Conservation (phyloP, 2,113 vertebrate species). For the Sphyrna mokarran region DNA sequence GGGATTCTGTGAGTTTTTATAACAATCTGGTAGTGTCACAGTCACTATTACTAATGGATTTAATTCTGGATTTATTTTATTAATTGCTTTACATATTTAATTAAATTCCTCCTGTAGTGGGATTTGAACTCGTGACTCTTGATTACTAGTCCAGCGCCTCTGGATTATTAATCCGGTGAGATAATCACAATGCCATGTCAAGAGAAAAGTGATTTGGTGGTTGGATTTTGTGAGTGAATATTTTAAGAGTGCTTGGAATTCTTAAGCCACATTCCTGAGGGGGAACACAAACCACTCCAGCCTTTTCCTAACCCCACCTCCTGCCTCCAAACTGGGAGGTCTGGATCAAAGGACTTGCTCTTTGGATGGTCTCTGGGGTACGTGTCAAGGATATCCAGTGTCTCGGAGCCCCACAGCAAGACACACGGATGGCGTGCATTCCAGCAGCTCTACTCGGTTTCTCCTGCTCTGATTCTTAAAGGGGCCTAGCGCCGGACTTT, state of each 20-base stretch:
- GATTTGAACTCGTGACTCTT: background rate
- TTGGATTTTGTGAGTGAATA: background rate
- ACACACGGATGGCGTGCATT: background rate
- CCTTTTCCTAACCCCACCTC: background rate
- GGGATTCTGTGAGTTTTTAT: background rate
- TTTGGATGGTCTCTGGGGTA: background rate
- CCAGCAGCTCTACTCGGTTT: background rate
- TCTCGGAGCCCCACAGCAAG: background rate
- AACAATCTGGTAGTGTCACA: background rate
- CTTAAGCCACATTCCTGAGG: background rate
- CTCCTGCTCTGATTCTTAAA: background rate
- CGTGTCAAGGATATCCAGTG: background rate
- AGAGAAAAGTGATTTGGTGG: background rate
- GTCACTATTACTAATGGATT: background rate
- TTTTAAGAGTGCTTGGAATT: slow-evolving; percentile 15
- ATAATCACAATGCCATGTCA: background rate
- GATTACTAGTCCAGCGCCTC: too few species aligned
- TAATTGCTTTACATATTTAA: background rate
- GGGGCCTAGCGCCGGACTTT: background rate
- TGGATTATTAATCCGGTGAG: background rate
- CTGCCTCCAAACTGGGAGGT: background rate
- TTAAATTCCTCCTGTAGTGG: background rate
- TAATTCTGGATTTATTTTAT: background rate
- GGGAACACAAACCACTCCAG: background rate
- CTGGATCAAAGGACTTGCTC: background rate